Evolutionary conservation across 2,797 vertebrate species (phyloP), one percentile per base, ranked within the genome.

Genomic region (Lycodopsis pacificus): DNA sequence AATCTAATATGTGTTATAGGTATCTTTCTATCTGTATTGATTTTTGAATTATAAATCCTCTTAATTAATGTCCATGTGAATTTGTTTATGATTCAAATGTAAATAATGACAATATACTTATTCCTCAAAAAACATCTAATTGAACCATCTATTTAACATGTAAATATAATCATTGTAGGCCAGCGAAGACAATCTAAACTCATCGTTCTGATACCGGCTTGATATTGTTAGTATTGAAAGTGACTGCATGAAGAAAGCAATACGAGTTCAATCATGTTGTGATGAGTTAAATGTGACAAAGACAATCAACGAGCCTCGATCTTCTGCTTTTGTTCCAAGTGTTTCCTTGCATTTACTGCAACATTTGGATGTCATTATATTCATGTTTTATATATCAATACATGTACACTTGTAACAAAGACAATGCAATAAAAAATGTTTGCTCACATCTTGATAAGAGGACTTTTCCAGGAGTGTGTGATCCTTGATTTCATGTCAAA

Each of bases 171-270:
- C 3, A 14, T 36, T 49, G 30, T 9, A 65, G 3, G 11, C 1
- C 19, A 59, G 22, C 17, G 0, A 70, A 63, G 70, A 70, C 77
- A 74, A 66, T 84, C 70, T 17, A 2, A 4, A 12, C 2, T 15
- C 2, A 25, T 8, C 15, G 48, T 38, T 58, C 19, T 69, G 7
- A 59, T 53, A 25, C 49, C 11, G n/a, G 25, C 36, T 30, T 36
- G 4, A 25, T 30, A 7, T 61, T 8, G 4, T 34, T 25, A 4
- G 7, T 56, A 48, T 51, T 65, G 5, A 27, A 27, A 27, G 14
- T 7, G 59, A 61, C 20, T 32, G 40, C 14, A 38, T 38, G 49
- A 30, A 76, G 30, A 32, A 13, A 30, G 4, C 49, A 36, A 56
- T 20, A 30, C 19, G 22, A 40, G 36, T 3, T 5, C 14, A 53